Evolutionary conservation across 2,888 invertebrate genomes (phyloP).

Genomic region (Andrena praecox): DNA sequence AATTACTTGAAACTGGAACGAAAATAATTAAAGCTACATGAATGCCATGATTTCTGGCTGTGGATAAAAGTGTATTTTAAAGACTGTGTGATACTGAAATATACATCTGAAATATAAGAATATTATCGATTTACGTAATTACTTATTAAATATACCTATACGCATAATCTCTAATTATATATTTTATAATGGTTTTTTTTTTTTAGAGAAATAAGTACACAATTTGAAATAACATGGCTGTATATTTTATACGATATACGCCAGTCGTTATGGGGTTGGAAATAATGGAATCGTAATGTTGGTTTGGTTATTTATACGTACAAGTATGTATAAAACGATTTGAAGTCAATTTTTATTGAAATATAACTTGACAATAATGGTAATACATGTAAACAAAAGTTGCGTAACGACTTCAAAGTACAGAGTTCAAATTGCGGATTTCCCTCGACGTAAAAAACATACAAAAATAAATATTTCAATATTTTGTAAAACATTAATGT

Average conservation of each 20-base stretch:
- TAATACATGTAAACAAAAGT: slow-evolving; percentile 48
- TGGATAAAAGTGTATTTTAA: slow-evolving; percentile 58
- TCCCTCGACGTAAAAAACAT: slow-evolving; percentile 17
- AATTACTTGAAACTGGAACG: slow-evolving; percentile 29
- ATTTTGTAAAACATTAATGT: slow-evolving; percentile 7
- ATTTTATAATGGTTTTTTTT: slow-evolving; percentile 6
- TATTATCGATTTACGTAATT: slow-evolving; percentile 16
- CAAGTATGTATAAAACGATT: slow-evolving; percentile 72
- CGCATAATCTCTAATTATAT: slow-evolving; percentile 8
- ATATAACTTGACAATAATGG: slow-evolving; percentile 63
- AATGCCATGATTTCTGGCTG: slow-evolving; percentile 55
- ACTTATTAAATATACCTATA: slow-evolving; percentile 14
- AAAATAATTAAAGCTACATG: slow-evolving; percentile 21
- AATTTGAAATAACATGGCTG: slow-evolving; percentile 37
- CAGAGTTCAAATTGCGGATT: slow-evolving; percentile 27
- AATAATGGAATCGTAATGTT: slow-evolving; percentile 70
- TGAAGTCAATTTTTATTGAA: slow-evolving; percentile 68
- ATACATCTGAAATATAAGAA: slow-evolving; percentile 39
- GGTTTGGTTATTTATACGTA: slow-evolving; percentile 71
- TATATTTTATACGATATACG: slow-evolving; percentile 68
- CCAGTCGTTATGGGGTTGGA: slow-evolving; percentile 65
- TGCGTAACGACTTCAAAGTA: slow-evolving; percentile 43
- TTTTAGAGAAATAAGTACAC: slow-evolving; percentile 3
- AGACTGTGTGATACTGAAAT: slow-evolving; percentile 60
- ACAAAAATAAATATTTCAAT: slow-evolving; percentile 55